phyloP scores from a whole-genome alignment of 2,888 invertebrate species.

The Morpho achilles region DNA sequence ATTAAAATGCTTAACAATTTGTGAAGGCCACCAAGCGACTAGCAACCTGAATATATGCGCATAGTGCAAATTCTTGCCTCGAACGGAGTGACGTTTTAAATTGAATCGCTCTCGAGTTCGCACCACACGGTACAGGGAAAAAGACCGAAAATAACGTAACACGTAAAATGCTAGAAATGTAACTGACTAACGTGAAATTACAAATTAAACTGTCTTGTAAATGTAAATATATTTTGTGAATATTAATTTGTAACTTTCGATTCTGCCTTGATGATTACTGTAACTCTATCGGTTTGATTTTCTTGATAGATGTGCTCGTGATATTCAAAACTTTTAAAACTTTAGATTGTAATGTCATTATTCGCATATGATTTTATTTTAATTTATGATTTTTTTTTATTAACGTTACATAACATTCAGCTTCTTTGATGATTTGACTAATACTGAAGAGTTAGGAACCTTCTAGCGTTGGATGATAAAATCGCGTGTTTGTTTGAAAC shows the following conservation, averaged over 20 bases:
- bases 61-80: constrained; percentile 38
- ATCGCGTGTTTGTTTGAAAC: too few species aligned
- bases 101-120: constrained; percentile 37
- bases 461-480: too few species aligned
- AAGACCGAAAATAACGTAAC: constrained; percentile 19
- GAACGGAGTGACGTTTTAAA: constrained; percentile 39
- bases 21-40: constrained; percentile 4
- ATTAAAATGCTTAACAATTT: constrained; percentile 1
- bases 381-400: too few species aligned
- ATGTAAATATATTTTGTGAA: constrained; percentile 1
- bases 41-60: constrained; percentile 26
- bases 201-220: constrained; percentile 13
- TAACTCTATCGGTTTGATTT: too few species aligned
- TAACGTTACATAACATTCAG: too few species aligned
- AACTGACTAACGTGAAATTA: constrained; percentile 12
- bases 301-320: too few species aligned
- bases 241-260: background rate
- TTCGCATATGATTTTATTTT: too few species aligned
- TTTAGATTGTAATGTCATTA: too few species aligned
- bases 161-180: constrained; percentile 8
- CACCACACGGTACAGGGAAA: constrained; percentile 16
- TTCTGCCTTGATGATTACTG: background rate
- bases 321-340: too few species aligned
- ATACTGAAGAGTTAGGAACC: too few species aligned
- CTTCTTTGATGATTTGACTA: too few species aligned